Conservation (phyloP, 2,888 invertebrate genomes). For the Aphrophora alni region DNA sequence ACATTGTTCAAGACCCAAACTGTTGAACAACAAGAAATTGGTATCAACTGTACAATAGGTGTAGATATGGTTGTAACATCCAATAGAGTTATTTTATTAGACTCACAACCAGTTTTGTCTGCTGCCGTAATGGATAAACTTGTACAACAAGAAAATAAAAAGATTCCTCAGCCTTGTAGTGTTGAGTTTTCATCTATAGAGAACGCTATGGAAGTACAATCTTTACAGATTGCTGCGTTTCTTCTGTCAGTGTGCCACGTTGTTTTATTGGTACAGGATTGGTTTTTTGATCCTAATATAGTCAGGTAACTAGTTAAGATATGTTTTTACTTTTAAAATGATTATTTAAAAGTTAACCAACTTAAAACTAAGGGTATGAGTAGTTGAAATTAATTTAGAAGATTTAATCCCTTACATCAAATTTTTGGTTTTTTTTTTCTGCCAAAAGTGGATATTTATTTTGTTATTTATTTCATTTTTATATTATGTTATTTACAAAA, state of each 20-base stretch:
- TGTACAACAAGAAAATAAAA: slow-evolving; percentile 61
- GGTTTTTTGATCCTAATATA: slow-evolving; percentile 84
- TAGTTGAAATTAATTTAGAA: too few species aligned
- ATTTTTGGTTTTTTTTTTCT: not conserved
- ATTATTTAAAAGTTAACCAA: too few species aligned
- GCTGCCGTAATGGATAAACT: slow-evolving; percentile 69
- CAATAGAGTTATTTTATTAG: slow-evolving; percentile 82
- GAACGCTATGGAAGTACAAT: slow-evolving; percentile 69
- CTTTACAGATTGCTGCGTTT: slow-evolving; percentile 81
- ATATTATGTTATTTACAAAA: too few species aligned
- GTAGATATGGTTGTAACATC: slow-evolving; percentile 76
- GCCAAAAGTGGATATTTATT: too few species aligned
- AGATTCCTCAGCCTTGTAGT: slow-evolving; percentile 23
- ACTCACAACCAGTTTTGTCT: slow-evolving; percentile 82
- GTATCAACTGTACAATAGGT: slow-evolving; percentile 76
- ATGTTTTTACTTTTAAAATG: too few species aligned
- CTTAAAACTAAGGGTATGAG: too few species aligned
- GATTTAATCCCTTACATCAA: too few species aligned
- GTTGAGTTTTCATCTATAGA: slow-evolving; percentile 68
- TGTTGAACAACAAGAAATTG: slow-evolving; percentile 69
- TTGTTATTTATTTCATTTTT: too few species aligned
- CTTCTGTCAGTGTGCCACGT: slow-evolving; percentile 90
- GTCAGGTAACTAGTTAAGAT: slow-evolving; percentile 63
- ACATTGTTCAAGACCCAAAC: slow-evolving; percentile 62
- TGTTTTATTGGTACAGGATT: slow-evolving; percentile 86